These are phyloP conservation scores for Perizoma affinitatum DNA, from an alignment of 2,888 invertebrate species.

Conservation along the genomic window DNA sequence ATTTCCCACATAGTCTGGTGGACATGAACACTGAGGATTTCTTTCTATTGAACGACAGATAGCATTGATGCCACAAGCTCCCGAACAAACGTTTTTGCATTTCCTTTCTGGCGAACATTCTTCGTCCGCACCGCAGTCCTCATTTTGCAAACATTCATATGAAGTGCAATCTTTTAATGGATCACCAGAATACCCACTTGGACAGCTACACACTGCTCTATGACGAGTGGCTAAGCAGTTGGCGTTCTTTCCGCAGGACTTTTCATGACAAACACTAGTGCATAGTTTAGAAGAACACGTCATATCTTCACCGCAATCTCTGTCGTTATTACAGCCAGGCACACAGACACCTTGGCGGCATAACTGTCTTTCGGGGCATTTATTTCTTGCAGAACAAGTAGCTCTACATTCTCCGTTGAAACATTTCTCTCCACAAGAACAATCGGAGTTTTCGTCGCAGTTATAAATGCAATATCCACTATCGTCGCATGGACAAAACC, in stretches of 20 bases:
- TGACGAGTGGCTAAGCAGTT: slow-evolving; percentile 91
- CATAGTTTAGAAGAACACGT: slow-evolving; percentile 88
- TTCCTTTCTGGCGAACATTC: slow-evolving; percentile 87
- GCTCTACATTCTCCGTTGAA: slow-evolving; percentile 88
- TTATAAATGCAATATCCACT: slow-evolving; percentile 90
- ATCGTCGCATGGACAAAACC: slow-evolving; percentile 91
- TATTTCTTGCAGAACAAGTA: slow-evolving; percentile 87
- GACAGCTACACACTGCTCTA: slow-evolving; percentile 93
- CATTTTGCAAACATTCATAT: slow-evolving; percentile 90
- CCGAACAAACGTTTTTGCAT: slow-evolving; percentile 93
- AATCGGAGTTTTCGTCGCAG: slow-evolving; percentile 87
- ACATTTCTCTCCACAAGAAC: slow-evolving; percentile 93
- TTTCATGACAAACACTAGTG: slow-evolving; percentile 87
- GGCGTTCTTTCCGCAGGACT: slow-evolving; percentile 92
- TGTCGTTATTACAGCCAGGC: slow-evolving; percentile 91
- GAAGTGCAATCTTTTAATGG: slow-evolving; percentile 89
- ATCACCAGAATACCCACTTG: slow-evolving; percentile 93
- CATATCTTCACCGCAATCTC: slow-evolving; percentile 91
- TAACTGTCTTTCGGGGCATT: slow-evolving; percentile 90
- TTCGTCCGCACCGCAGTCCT: slow-evolving; percentile 91
- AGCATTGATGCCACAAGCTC: slow-evolving; percentile 92
- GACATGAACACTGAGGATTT: slow-evolving; percentile 92
- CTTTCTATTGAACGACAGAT: slow-evolving; percentile 92
- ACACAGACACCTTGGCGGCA: slow-evolving; percentile 89
- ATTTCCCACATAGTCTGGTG: slow-evolving; percentile 91